Conservation (phyloP, 2,797 vertebrate species). For the Urophycis tenuis region DNA sequence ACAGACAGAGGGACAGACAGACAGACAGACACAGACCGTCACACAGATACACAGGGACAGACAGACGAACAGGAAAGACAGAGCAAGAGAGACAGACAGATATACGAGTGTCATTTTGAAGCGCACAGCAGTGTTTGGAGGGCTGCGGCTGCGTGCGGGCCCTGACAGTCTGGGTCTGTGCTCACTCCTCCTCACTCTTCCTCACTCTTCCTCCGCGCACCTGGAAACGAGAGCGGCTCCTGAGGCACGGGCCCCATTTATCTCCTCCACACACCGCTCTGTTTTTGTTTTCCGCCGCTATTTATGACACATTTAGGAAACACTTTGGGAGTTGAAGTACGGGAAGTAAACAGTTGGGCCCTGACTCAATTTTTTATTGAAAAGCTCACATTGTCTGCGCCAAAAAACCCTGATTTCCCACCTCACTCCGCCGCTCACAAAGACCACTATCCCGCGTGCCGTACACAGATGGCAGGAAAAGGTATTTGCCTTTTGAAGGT, state of each 20-base stretch:
- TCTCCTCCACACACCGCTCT: conserved; percentile 22
- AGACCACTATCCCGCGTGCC: conserved; percentile 64
- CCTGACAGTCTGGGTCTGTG: conserved; percentile 9
- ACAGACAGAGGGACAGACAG: too few relatives aligned
- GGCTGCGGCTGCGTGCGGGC: conserved; percentile 1
- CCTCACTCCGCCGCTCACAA: conserved; percentile 61
- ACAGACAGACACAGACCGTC: too few relatives aligned
- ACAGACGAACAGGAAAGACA: too few relatives aligned
- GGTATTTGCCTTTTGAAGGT: conserved; percentile 65
- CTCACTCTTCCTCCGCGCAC: conserved; percentile 15
- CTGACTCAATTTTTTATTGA: conserved; percentile 67
- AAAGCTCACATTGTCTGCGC: conserved; percentile 67
- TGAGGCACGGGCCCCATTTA: conserved; percentile 13
- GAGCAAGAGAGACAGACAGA: background rate
- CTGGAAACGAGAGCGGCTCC: conserved; percentile 30
- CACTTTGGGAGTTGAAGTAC: conserved; percentile 56
- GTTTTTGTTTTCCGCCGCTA: conserved; percentile 32
- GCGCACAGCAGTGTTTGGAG: conserved; percentile 23
- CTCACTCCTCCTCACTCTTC: too few relatives aligned
- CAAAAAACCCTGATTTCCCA: conserved; percentile 71
- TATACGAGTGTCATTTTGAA: background rate
- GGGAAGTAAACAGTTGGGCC: conserved; percentile 58
- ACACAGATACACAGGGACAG: too few relatives aligned
- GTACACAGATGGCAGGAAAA: conserved; percentile 67
- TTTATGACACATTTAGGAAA: conserved; percentile 42